A percentile compares a stretch with the other conserved stretches of the same genome.
Evolutionary conservation across 2,888 invertebrate species (phyloP).

Genomic region (Drosophila trichaetosa): DNA sequence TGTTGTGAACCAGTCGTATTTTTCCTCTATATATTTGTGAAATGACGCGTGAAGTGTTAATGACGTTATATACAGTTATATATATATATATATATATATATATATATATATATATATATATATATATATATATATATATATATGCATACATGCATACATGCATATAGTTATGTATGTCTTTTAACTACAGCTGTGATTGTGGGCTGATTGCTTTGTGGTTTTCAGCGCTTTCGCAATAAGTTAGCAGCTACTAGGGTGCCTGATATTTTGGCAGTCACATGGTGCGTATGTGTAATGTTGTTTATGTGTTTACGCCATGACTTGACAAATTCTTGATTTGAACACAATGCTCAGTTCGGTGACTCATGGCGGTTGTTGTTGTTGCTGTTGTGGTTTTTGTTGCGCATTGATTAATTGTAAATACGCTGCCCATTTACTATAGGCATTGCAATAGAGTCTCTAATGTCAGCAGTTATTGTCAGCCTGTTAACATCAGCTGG

Average conservation of each 20-base stretch:
- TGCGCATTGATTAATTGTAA: slow-evolving; percentile 59
- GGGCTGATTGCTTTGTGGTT: slow-evolving; percentile 30
- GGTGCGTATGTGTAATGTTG: slow-evolving; percentile 50
- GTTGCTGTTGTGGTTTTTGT: not conserved
- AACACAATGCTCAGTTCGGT: slow-evolving; percentile 9
- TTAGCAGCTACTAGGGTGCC: slow-evolving; percentile 38
- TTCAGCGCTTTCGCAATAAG: slow-evolving; percentile 37
- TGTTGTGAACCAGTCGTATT: slow-evolving; percentile 15
- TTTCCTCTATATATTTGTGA: not conserved
- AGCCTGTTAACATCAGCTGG: slow-evolving; percentile 55
- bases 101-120: slow-evolving; percentile 17
- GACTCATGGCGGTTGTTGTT: slow-evolving; percentile 38
- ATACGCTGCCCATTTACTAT: slow-evolving; percentile 26
- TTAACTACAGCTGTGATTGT: slow-evolving; percentile 30
- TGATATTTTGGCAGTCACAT: slow-evolving; percentile 46
- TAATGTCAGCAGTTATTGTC: slow-evolving; percentile 51
- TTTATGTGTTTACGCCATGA: slow-evolving; percentile 33
- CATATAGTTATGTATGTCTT: not conserved
- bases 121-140: not conserved
- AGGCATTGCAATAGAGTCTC: slow-evolving; percentile 17
- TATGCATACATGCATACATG: not conserved
- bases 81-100: slow-evolving; percentile 3
- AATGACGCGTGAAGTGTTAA: slow-evolving; percentile 47
- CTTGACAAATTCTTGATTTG: slow-evolving; percentile 48
- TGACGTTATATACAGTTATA: slow-evolving; percentile 41